phyloP scores from a whole-genome alignment of 2,113 vertebrate species.

The Paradisaea rubra region DNA sequence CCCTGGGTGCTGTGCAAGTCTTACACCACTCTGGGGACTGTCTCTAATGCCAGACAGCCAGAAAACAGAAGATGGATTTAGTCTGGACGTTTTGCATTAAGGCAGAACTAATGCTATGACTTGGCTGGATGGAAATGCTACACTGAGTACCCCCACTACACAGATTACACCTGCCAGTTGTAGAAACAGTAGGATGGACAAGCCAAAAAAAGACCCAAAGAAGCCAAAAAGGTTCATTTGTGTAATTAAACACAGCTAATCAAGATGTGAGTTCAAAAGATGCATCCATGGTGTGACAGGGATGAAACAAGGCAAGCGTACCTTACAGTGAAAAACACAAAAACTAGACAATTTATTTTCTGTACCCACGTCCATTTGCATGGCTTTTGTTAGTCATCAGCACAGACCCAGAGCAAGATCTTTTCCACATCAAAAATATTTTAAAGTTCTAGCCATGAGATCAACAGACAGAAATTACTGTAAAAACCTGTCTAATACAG shows the following conservation, averaged over 20 bases:
- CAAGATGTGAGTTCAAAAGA: not conserved
- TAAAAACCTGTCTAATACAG: not conserved
- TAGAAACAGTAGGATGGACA: not conserved
- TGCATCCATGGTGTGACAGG: not conserved
- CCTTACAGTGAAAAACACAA: not conserved
- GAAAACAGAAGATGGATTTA: not conserved
- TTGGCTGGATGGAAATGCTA: not conserved
- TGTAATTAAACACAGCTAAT: not conserved
- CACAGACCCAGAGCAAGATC: not conserved
- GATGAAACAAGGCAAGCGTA: not conserved
- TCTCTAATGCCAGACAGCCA: not conserved
- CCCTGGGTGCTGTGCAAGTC: not conserved
- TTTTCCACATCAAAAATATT: not conserved
- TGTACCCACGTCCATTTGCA: not conserved
- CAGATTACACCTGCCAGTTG: not conserved
- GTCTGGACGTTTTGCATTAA: not conserved
- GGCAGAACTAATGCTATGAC: not conserved
- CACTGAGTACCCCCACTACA: not conserved
- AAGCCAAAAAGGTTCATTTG: not conserved
- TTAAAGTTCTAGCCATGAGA: not conserved
- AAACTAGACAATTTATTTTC: not conserved
- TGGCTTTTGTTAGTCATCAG: not conserved
- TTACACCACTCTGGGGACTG: not conserved
- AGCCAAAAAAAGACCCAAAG: not conserved
- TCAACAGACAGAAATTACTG: not conserved